Conservation (phyloP, 2,797 vertebrate species). For the Macropus fuliginosus region DNA sequence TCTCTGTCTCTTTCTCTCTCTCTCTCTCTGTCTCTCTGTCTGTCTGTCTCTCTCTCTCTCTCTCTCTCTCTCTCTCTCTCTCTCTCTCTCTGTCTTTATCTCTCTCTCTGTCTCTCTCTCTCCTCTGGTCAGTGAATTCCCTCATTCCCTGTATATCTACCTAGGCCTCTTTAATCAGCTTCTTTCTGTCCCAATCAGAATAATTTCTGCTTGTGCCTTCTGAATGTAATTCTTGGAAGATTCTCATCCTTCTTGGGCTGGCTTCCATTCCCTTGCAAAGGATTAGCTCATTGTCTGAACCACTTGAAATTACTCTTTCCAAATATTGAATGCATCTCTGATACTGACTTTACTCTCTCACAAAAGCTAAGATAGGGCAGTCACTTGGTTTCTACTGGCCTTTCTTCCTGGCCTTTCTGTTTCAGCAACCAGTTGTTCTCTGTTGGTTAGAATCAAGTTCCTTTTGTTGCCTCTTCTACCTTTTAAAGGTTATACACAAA, state of each 20-base stretch:
- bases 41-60: too few relatives aligned
- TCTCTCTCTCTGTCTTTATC: too few relatives aligned
- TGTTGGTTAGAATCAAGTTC: too few relatives aligned
- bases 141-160: background rate
- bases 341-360: background rate
- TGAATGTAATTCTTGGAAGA: background rate
- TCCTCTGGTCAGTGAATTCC: background rate
- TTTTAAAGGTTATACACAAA: background rate
- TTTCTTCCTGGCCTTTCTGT: background rate
- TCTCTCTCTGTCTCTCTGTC: too few relatives aligned
- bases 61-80: too few relatives aligned
- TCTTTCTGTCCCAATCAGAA: background rate
- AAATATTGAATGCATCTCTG: background rate
- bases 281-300: background rate
- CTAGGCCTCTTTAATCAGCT: background rate
- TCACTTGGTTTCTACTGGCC: background rate
- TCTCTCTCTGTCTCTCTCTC: background rate
- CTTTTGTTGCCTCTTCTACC: background rate
- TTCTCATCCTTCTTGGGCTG: background rate
- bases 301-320: background rate
- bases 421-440: background rate
- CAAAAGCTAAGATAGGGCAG: background rate
- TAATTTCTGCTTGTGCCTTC: background rate
- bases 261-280: background rate
- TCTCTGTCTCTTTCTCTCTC: too few relatives aligned